These are phyloP conservation scores for Thamnaconus septentrionalis DNA, from an alignment of 2,113 vertebrate species.

Conservation along the genomic window DNA sequence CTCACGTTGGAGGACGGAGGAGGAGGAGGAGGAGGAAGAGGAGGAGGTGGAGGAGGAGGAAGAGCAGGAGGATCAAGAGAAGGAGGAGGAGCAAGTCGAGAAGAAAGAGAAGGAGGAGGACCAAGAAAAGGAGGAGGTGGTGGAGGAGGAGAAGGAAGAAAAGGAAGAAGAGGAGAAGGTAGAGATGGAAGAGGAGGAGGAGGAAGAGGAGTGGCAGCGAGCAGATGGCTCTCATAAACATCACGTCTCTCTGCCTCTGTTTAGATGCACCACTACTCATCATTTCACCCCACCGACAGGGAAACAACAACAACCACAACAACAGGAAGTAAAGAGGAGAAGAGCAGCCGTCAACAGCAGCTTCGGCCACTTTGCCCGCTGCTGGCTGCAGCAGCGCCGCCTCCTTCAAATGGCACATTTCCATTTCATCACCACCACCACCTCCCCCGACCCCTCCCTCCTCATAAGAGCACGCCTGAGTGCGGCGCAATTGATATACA, in stretches of 20 bases:
- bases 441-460: constrained; percentile 24
- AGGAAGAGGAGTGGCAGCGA: constrained; percentile 49
- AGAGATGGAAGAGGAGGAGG: background rate
- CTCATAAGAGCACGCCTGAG: constrained; percentile 68
- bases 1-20: constrained; percentile 65
- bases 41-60: no score
- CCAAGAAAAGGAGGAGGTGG: no score
- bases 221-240: constrained; percentile 69
- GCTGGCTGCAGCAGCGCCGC: constrained; percentile 53
- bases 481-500: constrained; percentile 54
- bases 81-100: no score
- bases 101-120: no score
- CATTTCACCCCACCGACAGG: constrained; percentile 56
- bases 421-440: constrained; percentile 50
- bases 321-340: no score
- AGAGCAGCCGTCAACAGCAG: constrained; percentile 44
- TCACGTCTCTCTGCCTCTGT: constrained; percentile 62
- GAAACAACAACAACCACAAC: constrained; percentile 57
- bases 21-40: no score
- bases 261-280: constrained; percentile 65
- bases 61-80: no score
- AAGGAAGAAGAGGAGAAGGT: no score
- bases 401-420: constrained; percentile 68
- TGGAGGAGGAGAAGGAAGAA: no score
- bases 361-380: constrained; percentile 56